Evolutionary conservation across 2,888 invertebrate genomes (phyloP).

Genomic region (Ctena decussata): DNA sequence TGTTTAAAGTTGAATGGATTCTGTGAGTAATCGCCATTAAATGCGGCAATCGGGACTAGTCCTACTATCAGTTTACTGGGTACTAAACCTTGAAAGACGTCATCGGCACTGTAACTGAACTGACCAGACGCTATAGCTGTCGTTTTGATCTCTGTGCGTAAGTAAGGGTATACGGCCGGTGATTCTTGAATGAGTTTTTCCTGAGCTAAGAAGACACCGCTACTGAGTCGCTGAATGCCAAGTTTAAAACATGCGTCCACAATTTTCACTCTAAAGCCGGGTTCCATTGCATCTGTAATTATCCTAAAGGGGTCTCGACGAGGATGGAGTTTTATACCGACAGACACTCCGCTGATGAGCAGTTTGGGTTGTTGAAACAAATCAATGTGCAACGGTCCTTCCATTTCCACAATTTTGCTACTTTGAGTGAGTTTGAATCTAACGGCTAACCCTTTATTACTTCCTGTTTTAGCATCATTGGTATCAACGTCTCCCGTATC

Average conservation of each 20-base stretch:
- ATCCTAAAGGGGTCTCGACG: constrained; percentile 39
- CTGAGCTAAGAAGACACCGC: constrained; percentile 40
- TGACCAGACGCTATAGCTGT: constrained; percentile 44
- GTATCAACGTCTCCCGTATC: constrained; percentile 20
- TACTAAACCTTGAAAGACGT: constrained; percentile 39
- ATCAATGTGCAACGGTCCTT: constrained; percentile 48
- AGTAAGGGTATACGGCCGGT: constrained; percentile 52
- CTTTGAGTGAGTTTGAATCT: constrained; percentile 15
- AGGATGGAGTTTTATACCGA: constrained; percentile 30
- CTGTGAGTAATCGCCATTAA: constrained; percentile 27
- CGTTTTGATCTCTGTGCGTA: constrained; percentile 43
- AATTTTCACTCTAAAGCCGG: constrained; percentile 35
- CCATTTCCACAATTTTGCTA: constrained; percentile 46
- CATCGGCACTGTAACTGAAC: constrained; percentile 31
- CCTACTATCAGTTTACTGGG: constrained; percentile 28
- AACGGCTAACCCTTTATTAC: constrained; percentile 27
- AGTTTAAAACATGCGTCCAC: constrained; percentile 50
- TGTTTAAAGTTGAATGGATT: constrained; percentile 40
- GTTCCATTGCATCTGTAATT: constrained; percentile 18
- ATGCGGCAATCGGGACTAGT: constrained; percentile 23
- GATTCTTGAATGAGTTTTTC: constrained; percentile 22
- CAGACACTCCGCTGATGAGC: constrained; percentile 32
- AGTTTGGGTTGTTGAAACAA: constrained; percentile 40
- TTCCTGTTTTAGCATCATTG: constrained; percentile 34
- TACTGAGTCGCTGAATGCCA: constrained; percentile 46